A percentile compares a stretch with the other conserved stretches of the same genome.
These are phyloP conservation scores for Palaemon carinicauda DNA, from an alignment of 1,140 invertebrate genomes.

Conservation along the genomic window DNA sequence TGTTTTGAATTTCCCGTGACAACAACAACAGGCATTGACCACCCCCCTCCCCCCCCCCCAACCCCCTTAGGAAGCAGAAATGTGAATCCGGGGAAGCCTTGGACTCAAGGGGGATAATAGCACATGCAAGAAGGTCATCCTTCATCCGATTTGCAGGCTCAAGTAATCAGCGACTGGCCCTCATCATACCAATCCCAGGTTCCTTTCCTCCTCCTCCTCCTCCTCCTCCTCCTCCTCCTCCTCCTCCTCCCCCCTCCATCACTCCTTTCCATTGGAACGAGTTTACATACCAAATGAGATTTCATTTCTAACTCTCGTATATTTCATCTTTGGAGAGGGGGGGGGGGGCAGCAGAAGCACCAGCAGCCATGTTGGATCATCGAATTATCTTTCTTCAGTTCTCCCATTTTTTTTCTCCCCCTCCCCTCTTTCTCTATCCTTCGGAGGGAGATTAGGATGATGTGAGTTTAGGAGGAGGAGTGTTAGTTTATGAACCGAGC, in stretches of 20 bases:
- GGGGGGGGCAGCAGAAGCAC: too few species aligned
- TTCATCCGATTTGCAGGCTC: not conserved
- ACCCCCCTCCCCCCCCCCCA: too few species aligned
- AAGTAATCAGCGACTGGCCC: not conserved
- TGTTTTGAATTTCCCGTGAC: too few species aligned
- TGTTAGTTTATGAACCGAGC: too few species aligned
- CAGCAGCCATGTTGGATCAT: not conserved
- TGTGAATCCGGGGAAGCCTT: too few species aligned
- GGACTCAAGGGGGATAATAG: not conserved
- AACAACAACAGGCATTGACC: too few species aligned
- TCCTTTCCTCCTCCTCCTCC: too few species aligned
- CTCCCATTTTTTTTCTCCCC: not conserved
- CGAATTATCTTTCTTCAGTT: not conserved
- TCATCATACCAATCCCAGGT: too few species aligned
- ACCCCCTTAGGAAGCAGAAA: too few species aligned
- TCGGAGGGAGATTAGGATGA: not conserved
- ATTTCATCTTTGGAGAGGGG: not conserved
- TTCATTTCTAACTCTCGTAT: not conserved
- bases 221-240: too few species aligned
- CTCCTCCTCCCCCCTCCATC: too few species aligned
- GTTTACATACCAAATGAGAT: not conserved
- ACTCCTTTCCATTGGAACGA: not conserved
- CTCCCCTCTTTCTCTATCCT: not conserved
- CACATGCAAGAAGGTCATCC: not conserved
- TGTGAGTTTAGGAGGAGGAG: not conserved